phyloP scores from a whole-genome alignment of 2,113 vertebrate genomes.

The Haplochromis burtoni region DNA sequence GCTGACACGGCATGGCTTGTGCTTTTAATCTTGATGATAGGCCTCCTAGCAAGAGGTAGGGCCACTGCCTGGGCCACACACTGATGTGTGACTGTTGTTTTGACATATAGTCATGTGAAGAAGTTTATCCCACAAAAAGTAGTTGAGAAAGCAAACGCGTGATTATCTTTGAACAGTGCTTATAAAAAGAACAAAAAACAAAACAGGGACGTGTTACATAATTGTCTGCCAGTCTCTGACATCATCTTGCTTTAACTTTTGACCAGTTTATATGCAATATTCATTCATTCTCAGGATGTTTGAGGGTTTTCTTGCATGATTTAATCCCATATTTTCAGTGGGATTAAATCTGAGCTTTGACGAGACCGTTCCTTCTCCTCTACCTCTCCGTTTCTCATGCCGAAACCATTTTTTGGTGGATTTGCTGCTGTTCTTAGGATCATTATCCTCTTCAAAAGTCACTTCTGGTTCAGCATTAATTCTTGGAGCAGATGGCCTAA shows the following conservation, averaged over 20 bases:
- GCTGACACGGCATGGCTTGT: background rate
- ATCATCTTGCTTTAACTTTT: background rate
- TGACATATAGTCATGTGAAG: background rate
- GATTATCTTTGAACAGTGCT: background rate
- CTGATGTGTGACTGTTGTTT: background rate
- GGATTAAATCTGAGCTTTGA: background rate
- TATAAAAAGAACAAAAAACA: background rate
- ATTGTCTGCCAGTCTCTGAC: background rate
- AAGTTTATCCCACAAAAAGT: background rate
- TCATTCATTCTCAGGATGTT: background rate
- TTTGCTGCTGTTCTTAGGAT: background rate
- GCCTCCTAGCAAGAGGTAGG: background rate
- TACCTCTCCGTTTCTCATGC: background rate
- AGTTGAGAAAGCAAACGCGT: background rate
- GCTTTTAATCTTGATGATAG: background rate
- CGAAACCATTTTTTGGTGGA: background rate
- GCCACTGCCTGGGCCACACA: background rate
- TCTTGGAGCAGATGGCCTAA: background rate
- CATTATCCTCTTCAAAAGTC: background rate
- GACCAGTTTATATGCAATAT: background rate
- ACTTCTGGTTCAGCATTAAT: background rate
- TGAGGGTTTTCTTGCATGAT: background rate
- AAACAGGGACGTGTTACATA: background rate
- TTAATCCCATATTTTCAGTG: background rate
- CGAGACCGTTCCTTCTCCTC: accelerated